Evolutionary conservation across 1,140 invertebrate genomes (phyloP), one percentile per base, ranked within the genome.

Genomic region (Megalonaias nervosa): DNA sequence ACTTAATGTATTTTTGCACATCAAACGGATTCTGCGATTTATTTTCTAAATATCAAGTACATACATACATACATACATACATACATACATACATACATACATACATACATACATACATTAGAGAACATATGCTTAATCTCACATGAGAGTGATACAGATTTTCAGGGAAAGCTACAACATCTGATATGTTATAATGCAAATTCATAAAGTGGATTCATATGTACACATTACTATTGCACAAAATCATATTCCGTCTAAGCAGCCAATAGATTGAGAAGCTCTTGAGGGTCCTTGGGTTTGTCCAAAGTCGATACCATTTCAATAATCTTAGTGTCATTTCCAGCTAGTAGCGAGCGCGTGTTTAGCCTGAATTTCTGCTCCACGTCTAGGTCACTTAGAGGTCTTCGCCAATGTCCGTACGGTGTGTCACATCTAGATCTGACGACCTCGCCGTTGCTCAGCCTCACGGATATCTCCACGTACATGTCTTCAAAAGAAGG

Each of bases 401-500:
- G 86, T 31, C 81, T 79, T 55, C 86, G 80, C 86, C 86, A 88
- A 71, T 88, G 86, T 16, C 86, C 86, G 68, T 86, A 85, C 0
- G 86, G 86, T 19, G 83, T 85, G 65, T 80, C 77, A 61, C 86
- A 88, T 23, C 74, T 57, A 15, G 66, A 67, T 38, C 60, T 62
- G 19, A 81, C 71, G 55, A 75, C 71, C n/a, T 69, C 64, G 38
- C 75, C 77, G 69, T 84, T 77, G 48, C 79, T 75, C 21, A 84
- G 48, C 16, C 61, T 64, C 4, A 88, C 79, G 23, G 66, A 55
- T 13, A 88, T 80, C 19, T 84, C 81, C 6, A 88, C 82, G 62
- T 86, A 86, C 86, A 88, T 88, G n/a, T 83, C 78, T 15, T 83
- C 72, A 77, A 88, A 88, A 14, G 78, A 83, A n/a, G 86, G 72